Conservation (phyloP, 2,113 vertebrate genomes). For the Cyprinodon variegatus region DNA sequence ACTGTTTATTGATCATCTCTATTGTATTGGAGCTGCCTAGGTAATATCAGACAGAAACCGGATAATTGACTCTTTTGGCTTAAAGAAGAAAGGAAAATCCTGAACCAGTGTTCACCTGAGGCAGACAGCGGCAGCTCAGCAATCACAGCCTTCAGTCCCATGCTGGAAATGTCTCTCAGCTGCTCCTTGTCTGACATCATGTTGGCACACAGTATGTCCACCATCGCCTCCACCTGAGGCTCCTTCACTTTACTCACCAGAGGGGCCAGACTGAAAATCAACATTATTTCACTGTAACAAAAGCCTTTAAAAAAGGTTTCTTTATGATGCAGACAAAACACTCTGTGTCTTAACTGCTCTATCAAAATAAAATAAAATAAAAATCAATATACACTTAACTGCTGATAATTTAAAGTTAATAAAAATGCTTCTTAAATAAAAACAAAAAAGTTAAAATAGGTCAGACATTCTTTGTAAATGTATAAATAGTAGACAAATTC, state of each 20-base stretch:
- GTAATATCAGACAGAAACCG: neutral
- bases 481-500: neutral
- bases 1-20: too few species aligned
- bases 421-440: neutral
- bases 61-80: neutral
- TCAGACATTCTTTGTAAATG: neutral
- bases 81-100: neutral
- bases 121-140: conserved; percentile 87
- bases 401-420: neutral
- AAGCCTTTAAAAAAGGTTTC: neutral
- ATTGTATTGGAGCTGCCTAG: too few species aligned
- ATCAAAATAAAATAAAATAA: neutral
- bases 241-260: conserved; percentile 96
- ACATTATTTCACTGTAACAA: neutral
- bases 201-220: conserved; percentile 91
- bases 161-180: conserved; percentile 93
- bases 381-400: neutral
- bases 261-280: conserved; percentile 86
- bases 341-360: neutral
- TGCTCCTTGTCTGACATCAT: conserved; percentile 95
- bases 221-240: conserved; percentile 94
- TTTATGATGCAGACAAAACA: neutral
- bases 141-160: conserved; percentile 93
- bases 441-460: neutral
- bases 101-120: conserved; percentile 79